These are phyloP conservation scores for Danio tinwini DNA, from an alignment of 2,797 vertebrate species.

Conservation along the genomic window DNA sequence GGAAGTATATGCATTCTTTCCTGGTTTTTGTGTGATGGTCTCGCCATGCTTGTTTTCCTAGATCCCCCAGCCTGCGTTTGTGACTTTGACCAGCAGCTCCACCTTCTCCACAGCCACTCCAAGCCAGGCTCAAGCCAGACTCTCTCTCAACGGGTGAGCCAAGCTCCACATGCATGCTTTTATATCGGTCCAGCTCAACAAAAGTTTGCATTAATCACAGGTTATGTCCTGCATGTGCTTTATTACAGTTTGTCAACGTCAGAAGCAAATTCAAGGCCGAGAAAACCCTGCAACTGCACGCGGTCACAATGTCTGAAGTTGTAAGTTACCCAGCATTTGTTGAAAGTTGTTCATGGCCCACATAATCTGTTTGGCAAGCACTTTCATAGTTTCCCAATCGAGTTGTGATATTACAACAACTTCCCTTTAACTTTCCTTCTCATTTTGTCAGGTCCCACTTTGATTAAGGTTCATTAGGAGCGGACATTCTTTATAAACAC, in stretches of 20 bases:
- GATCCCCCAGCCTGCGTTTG: conserved; percentile 92
- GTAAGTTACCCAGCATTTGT: conserved; percentile 76
- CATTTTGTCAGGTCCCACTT: too few species aligned
- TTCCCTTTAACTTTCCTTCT: too few species aligned
- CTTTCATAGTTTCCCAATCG: conserved; percentile 6
- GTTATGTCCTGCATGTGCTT: not conserved
- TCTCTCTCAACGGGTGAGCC: conserved; percentile 93
- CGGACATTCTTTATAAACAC: too few species aligned
- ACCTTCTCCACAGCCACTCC: conserved; percentile 82
- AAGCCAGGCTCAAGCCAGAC: conserved; percentile 91
- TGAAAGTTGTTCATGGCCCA: not conserved
- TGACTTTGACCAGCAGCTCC: conserved; percentile 93
- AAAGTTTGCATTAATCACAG: not conserved
- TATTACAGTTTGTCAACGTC: conserved; percentile 75
- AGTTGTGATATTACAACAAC: too few species aligned
- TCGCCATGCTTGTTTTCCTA: conserved; percentile 60
- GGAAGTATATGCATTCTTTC: not conserved
- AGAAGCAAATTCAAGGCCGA: conserved; percentile 89
- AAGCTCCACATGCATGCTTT: not conserved
- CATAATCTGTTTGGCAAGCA: not conserved
- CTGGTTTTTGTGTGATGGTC: not conserved
- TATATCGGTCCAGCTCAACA: too few species aligned
- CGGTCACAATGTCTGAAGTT: conserved; percentile 97
- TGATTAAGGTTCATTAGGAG: too few species aligned
- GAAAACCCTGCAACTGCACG: conserved; percentile 99